These are phyloP conservation scores for Tinea trinotella DNA, from an alignment of 2,888 invertebrate species.

Conservation along the genomic window DNA sequence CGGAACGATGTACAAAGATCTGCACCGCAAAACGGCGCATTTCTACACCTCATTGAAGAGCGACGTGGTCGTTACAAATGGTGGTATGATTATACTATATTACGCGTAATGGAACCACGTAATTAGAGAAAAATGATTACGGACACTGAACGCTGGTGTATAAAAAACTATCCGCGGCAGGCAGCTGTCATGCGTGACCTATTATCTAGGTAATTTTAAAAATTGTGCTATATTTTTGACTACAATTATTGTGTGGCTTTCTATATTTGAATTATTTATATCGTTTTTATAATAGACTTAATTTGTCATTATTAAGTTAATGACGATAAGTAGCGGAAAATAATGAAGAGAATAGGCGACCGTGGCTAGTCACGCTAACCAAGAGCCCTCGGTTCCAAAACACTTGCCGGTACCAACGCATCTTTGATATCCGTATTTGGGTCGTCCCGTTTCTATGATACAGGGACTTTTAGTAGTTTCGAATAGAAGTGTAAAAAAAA, in stretches of 20 bases:
- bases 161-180: background rate
- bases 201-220: slow-evolving; percentile 12
- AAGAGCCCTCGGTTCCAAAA: too few species aligned
- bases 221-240: slow-evolving; percentile 6
- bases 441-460: too few species aligned
- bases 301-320: background rate
- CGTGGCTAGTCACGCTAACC: too few species aligned
- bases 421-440: too few species aligned
- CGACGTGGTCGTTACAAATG: slow-evolving; percentile 55
- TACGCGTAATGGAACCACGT: slow-evolving; percentile 55
- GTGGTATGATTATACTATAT: slow-evolving; percentile 60
- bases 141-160: background rate
- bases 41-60: slow-evolving; percentile 64
- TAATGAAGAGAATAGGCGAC: too few species aligned
- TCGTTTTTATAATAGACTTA: background rate
- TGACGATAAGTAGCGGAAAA: background rate
- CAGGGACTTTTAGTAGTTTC: too few species aligned
- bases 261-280: background rate
- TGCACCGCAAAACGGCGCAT: slow-evolving; percentile 56
- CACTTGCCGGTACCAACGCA: too few species aligned
- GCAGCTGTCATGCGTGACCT: slow-evolving; percentile 16
- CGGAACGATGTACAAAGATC: slow-evolving; percentile 36
- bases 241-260: background rate
- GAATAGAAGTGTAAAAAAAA: too few species aligned
- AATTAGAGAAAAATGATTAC: slow-evolving; percentile 39